Percentiles rank a stretch among this genome's conserved stretches.
Conservation (phyloP, 2,888 invertebrate species). For the Gymnosoma rotundatum region DNA sequence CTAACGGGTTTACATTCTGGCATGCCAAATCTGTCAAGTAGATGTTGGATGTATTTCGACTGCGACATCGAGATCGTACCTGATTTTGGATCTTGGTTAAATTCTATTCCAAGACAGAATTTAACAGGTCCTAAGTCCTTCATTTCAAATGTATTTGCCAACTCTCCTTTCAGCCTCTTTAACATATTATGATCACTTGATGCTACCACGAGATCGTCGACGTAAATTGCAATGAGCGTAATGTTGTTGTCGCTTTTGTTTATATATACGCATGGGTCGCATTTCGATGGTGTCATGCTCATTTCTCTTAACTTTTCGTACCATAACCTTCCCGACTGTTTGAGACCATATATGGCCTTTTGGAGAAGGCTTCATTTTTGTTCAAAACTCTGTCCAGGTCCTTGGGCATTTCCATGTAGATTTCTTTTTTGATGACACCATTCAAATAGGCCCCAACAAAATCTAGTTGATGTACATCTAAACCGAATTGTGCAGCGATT, state of each 20-base stretch:
- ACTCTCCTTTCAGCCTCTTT: too few relatives aligned
- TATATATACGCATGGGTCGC: conserved; percentile 69
- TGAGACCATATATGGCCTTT: conserved; percentile 71
- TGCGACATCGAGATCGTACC: too few relatives aligned
- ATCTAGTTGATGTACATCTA: conserved; percentile 70
- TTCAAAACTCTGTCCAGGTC: too few relatives aligned
- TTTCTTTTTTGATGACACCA: conserved; percentile 66
- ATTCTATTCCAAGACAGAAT: too few relatives aligned
- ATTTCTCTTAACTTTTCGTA: conserved; percentile 67
- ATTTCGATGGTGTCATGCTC: conserved; percentile 58
- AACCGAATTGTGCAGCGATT: too few relatives aligned
- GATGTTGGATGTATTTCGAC: conserved; percentile 50
- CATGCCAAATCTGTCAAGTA: conserved; percentile 55
- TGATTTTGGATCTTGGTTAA: too few relatives aligned
- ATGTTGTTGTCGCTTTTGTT: conserved; percentile 20
- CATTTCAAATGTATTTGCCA: too few relatives aligned
- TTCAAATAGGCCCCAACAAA: conserved; percentile 72
- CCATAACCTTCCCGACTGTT: conserved; percentile 70
- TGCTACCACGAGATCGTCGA: too few relatives aligned
- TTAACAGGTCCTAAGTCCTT: too few relatives aligned
- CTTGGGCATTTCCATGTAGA: too few relatives aligned
- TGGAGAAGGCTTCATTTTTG: conserved; percentile 67
- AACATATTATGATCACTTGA: too few relatives aligned
- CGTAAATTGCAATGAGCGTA: conserved; percentile 55
- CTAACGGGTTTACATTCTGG: conserved; percentile 46